A percentile compares a stretch with the other conserved stretches of the same genome.
phyloP scores from a whole-genome alignment of 2,113 vertebrate genomes.

The Todiramphus chloris region DNA sequence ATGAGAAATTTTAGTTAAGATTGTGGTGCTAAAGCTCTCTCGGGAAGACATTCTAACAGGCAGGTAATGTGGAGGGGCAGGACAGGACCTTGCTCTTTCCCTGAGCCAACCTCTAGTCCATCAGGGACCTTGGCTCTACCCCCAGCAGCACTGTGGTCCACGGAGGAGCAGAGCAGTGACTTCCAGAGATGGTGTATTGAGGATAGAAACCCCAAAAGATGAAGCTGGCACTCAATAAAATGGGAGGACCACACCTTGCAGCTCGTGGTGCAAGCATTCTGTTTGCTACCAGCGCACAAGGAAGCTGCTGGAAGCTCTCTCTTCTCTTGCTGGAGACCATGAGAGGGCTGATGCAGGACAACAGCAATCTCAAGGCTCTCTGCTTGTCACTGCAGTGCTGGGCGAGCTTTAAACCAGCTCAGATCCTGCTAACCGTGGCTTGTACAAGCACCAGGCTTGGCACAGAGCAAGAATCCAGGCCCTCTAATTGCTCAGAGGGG shows the following conservation, averaged over 20 bases:
- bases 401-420: not conserved
- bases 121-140: not conserved
- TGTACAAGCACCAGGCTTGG: not conserved
- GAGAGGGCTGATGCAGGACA: not conserved
- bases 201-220: not conserved
- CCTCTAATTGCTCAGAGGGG: not conserved
- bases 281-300: not conserved
- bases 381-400: not conserved
- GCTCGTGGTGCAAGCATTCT: not conserved
- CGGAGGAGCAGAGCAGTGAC: not conserved
- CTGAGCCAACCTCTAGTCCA: not conserved
- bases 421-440: not conserved
- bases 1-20: not conserved
- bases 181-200: not conserved
- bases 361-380: not conserved
- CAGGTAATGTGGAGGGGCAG: not conserved
- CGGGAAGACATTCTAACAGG: not conserved
- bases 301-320: not conserved
- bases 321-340: not conserved
- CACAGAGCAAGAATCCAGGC: not conserved
- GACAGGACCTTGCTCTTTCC: not conserved
- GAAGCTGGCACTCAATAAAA: not conserved
- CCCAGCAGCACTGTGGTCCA: not conserved
- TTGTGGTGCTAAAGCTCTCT: not conserved
- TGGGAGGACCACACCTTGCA: not conserved